phyloP scores from a whole-genome alignment of 2,888 invertebrate species.

The Scaptomyza reducta region DNA sequence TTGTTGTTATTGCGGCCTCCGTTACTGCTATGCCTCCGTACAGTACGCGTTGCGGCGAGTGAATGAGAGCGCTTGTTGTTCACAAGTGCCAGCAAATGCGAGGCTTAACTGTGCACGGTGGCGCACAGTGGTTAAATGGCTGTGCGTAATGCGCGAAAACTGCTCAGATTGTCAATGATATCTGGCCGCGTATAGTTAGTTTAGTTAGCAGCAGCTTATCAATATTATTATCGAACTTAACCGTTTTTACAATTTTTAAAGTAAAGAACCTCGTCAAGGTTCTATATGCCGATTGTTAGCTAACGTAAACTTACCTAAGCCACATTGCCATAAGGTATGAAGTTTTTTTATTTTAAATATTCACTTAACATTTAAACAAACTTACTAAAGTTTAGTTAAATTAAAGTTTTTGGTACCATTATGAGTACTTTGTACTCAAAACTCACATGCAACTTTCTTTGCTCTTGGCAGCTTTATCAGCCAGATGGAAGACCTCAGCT shows the following conservation, averaged over 20 bases:
- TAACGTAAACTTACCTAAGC: neutral
- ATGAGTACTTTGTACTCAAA: neutral
- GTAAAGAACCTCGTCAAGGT: neutral
- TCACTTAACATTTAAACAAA: neutral
- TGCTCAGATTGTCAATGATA: conserved; percentile 1
- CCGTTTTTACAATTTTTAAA: neutral
- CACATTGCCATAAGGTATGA: neutral
- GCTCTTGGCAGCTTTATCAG: neutral
- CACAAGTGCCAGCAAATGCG: conserved; percentile 22
- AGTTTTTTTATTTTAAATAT: neutral
- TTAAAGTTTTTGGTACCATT: neutral
- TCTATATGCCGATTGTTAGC: neutral
- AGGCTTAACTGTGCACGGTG: conserved; percentile 27
- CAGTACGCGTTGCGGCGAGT: conserved; percentile 38
- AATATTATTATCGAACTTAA: neutral
- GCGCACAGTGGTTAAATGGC: conserved; percentile 13
- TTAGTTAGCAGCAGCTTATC: neutral
- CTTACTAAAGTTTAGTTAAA: neutral
- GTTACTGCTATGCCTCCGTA: conserved; percentile 27
- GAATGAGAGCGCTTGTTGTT: conserved; percentile 38
- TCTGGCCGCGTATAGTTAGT: neutral
- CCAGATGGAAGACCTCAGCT: neutral
- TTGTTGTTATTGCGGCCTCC: conserved; percentile 7
- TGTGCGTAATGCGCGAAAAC: neutral
- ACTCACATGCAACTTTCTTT: neutral